Percentiles rank a stretch among this genome's conserved stretches.
These are phyloP conservation scores for Siniperca obscura DNA, from an alignment of 2,797 vertebrate genomes.

Conservation along the genomic window DNA sequence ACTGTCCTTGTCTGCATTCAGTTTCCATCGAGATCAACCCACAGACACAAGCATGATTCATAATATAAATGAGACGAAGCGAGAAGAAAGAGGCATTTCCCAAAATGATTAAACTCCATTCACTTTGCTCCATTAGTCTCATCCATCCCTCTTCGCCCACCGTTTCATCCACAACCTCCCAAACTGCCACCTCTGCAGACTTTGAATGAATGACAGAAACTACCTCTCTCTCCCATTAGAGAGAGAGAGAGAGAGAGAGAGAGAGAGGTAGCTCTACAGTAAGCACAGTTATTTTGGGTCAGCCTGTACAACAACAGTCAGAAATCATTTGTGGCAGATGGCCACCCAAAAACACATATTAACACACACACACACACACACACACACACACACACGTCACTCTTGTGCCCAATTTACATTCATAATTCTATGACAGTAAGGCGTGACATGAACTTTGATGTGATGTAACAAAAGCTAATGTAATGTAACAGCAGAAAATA, in stretches of 20 bases:
- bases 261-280: slow-evolving; percentile 17
- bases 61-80: slow-evolving; percentile 62
- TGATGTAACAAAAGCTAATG: slow-evolving; percentile 36
- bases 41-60: slow-evolving; percentile 47
- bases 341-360: slow-evolving; percentile 44
- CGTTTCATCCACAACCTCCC: slow-evolving; percentile 54
- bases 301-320: slow-evolving; percentile 45
- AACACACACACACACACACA: slow-evolving; percentile 6
- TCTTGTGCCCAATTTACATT: slow-evolving; percentile 27
- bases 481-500: slow-evolving; percentile 24
- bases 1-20: slow-evolving; percentile 51
- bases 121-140: slow-evolving; percentile 70
- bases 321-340: slow-evolving; percentile 48
- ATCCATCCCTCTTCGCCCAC: slow-evolving; percentile 60
- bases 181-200: slow-evolving; percentile 48
- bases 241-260: no score
- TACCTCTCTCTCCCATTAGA: slow-evolving; percentile 10
- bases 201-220: slow-evolving; percentile 46
- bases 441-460: slow-evolving; percentile 20
- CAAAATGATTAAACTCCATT: slow-evolving; percentile 74
- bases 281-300: slow-evolving; percentile 50
- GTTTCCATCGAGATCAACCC: slow-evolving; percentile 46
- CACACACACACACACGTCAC: slow-evolving; percentile 8
- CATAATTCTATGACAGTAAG: slow-evolving; percentile 11
- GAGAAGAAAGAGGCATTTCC: slow-evolving; percentile 63